A percentile compares a stretch with the other conserved stretches of the same genome.
phyloP scores from a whole-genome alignment of 2,113 vertebrate genomes.

The Tragelaphus scriptus region DNA sequence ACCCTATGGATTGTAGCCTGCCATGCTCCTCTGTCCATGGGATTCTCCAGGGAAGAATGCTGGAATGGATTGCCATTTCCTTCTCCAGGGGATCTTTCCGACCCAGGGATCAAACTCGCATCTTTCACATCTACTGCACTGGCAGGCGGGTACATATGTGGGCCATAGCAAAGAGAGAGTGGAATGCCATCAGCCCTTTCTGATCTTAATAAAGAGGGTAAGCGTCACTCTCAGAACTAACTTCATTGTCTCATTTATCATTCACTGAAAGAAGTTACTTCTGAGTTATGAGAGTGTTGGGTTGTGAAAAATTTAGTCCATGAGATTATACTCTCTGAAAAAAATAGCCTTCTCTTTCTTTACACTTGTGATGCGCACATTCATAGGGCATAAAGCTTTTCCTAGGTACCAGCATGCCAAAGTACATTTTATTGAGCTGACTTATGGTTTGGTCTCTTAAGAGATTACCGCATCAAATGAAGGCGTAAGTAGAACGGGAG shows the following conservation, averaged over 20 bases:
- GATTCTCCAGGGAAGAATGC: background rate
- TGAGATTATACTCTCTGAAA: background rate
- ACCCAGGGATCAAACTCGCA: background rate
- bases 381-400: slow-evolving; percentile 15
- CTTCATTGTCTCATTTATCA: background rate
- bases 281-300: background rate
- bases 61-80: background rate
- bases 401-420: background rate
- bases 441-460: slow-evolving; percentile 29
- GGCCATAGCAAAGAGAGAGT: background rate
- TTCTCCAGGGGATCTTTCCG: background rate
- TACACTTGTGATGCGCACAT: background rate
- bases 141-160: background rate
- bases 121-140: background rate
- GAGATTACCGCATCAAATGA: slow-evolving; percentile 58
- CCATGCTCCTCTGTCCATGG: background rate
- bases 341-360: slow-evolving; percentile 1
- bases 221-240: background rate
- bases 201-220: background rate
- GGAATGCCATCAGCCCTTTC: background rate
- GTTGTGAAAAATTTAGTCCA: slow-evolving; percentile 9
- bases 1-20: rapidly evolving
- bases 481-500: slow-evolving; percentile 62
- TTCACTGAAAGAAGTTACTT: background rate
- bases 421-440: slow-evolving; percentile 34